phyloP scores from a whole-genome alignment of 2,797 vertebrate species.

The Rachycentron canadum region DNA sequence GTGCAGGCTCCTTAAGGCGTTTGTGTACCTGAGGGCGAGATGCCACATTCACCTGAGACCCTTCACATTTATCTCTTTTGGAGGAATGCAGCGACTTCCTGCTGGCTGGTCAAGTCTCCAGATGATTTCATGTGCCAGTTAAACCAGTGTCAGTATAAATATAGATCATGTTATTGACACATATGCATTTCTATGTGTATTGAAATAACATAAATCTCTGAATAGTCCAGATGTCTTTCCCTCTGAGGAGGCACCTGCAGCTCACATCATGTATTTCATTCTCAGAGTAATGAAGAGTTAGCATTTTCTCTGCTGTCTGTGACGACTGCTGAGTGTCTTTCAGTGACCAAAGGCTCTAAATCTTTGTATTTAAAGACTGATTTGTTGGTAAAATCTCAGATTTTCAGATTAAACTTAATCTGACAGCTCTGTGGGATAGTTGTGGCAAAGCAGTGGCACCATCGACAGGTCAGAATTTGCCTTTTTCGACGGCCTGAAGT shows the following conservation, averaged over 20 bases:
- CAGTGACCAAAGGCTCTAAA: slow-evolving; percentile 11
- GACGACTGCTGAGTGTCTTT: not conserved
- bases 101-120: not conserved
- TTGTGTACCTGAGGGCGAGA: slow-evolving; percentile 24
- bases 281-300: not conserved
- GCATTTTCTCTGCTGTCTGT: slow-evolving; percentile 2
- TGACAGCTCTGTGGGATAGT: slow-evolving; percentile 10
- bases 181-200: not conserved
- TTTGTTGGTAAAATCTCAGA: slow-evolving; percentile 19
- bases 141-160: not conserved
- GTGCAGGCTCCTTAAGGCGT: slow-evolving; percentile 30
- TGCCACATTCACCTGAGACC: not conserved
- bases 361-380: slow-evolving; percentile 34
- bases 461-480: not conserved
- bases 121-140: not conserved
- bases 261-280: not conserved
- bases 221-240: not conserved
- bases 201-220: not conserved
- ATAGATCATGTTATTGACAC: not conserved
- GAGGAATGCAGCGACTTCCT: not conserved
- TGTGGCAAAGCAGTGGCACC: not conserved
- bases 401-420: slow-evolving; percentile 32
- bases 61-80: not conserved
- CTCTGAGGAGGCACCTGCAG: not conserved
- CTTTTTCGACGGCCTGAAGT: not conserved